Evolutionary conservation across 2,888 invertebrate species (phyloP).

Genomic region (Leucania comma): DNA sequence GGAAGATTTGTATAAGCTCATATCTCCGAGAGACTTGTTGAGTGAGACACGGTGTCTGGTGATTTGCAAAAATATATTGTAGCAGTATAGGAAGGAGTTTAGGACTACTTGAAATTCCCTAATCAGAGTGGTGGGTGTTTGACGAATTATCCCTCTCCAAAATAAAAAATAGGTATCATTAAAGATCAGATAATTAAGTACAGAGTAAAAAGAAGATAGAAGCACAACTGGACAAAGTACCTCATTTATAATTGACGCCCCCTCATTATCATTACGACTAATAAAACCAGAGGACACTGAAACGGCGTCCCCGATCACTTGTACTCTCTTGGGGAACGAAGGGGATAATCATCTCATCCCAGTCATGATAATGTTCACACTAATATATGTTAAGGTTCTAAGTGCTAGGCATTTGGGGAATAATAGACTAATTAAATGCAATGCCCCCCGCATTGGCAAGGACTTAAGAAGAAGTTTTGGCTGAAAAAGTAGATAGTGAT

Average conservation of each 20-base stretch:
- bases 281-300: constrained; percentile 12
- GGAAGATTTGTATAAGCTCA: too few relatives aligned
- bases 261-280: constrained; percentile 24
- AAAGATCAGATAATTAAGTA: too few relatives aligned
- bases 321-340: constrained; percentile 32
- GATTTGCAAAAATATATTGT: too few relatives aligned
- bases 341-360: constrained; percentile 33
- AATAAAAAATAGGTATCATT: too few relatives aligned
- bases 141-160: too few relatives aligned
- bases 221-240: too few relatives aligned
- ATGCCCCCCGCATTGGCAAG: constrained; percentile 15
- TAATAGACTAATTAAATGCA: constrained; percentile 34
- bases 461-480: neutral
- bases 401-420: constrained; percentile 45
- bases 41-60: too few relatives aligned
- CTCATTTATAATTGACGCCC: neutral
- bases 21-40: too few relatives aligned
- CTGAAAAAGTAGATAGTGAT: neutral
- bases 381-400: constrained; percentile 39
- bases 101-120: too few relatives aligned
- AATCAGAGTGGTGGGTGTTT: too few relatives aligned
- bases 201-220: too few relatives aligned
- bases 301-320: constrained; percentile 19
- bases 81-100: too few relatives aligned
- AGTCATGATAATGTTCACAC: constrained; percentile 49